A percentile compares a stretch with the other conserved stretches of the same genome.
These are phyloP conservation scores for Lamproptera curius DNA, from an alignment of 2,888 invertebrate genomes.

Conservation along the genomic window DNA sequence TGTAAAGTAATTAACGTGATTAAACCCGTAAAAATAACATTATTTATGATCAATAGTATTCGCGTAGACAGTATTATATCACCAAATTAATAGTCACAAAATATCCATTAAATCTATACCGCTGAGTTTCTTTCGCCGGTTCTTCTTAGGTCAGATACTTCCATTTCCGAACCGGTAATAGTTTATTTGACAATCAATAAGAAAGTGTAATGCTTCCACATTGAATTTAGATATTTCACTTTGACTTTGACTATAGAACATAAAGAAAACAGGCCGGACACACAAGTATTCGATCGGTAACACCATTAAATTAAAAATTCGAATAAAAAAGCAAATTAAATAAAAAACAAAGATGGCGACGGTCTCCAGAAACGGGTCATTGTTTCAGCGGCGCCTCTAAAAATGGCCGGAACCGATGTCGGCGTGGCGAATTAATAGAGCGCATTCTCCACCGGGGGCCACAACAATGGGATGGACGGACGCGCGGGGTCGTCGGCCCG, in stretches of 20 bases:
- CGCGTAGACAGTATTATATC: too few species aligned
- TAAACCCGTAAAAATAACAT: too few species aligned
- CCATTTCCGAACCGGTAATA: too few species aligned
- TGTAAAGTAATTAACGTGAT: too few species aligned
- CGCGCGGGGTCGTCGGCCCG: slow-evolving; percentile 50
- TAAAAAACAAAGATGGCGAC: slow-evolving; percentile 21
- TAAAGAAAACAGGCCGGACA: slow-evolving; percentile 7
- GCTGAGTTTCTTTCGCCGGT: too few species aligned
- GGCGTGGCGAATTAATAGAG: slow-evolving; percentile 51
- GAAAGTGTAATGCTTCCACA: too few species aligned
- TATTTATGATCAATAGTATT: too few species aligned
- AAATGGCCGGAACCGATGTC: slow-evolving; percentile 42
- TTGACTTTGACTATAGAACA: neutral
- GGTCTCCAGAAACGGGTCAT: slow-evolving; percentile 37
- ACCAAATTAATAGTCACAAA: neutral
- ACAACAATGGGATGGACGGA: slow-evolving; percentile 35
- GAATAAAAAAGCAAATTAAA: slow-evolving; percentile 20
- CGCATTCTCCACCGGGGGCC: slow-evolving; percentile 36
- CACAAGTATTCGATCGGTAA: neutral
- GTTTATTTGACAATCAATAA: too few species aligned
- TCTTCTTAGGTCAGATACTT: too few species aligned
- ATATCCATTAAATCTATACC: neutral
- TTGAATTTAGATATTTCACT: too few species aligned
- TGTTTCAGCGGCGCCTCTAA: slow-evolving; percentile 46
- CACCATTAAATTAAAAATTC: slow-evolving; percentile 7